Conservation (phyloP, 92 coral and sea anemone species). For the Paragorgia papillata region DNA sequence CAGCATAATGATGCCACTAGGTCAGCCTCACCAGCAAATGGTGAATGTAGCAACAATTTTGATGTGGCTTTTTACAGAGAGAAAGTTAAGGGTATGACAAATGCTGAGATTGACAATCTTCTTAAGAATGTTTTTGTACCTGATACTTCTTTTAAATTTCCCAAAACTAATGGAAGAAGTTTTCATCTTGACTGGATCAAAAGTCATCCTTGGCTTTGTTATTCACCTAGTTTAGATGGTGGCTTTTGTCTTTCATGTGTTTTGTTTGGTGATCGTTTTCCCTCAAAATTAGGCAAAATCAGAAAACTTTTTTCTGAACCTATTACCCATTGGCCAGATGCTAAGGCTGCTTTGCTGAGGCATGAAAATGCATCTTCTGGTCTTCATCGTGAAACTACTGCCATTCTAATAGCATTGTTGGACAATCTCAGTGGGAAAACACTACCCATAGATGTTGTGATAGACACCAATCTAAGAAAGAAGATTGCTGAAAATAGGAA, state of each 20-base stretch:
- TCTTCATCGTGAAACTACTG: slow-evolving; percentile 7
- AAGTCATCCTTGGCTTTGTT: too few species aligned
- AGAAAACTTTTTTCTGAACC: too few species aligned
- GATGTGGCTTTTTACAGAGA: too few species aligned
- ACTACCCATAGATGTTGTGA: slow-evolving; percentile 1
- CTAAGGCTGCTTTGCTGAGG: not conserved
- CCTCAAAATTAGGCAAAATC: not conserved
- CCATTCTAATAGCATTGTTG: not conserved
- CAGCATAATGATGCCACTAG: not conserved
- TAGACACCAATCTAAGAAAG: not conserved
- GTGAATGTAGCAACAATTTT: not conserved
- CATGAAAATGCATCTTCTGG: not conserved
- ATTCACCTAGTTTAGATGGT: too few species aligned
- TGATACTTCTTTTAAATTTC: not conserved
- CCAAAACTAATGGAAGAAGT: slow-evolving; percentile 24
- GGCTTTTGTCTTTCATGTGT: too few species aligned
- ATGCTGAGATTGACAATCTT: not conserved
- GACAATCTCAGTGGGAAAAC: not conserved
- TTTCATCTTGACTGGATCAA: not conserved
- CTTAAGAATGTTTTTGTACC: not conserved
- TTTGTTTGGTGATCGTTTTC: too few species aligned
- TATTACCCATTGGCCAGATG: slow-evolving; percentile 8
- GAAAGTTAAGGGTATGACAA: not conserved
- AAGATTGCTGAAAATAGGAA: slow-evolving; percentile 19
- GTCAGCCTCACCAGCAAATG: not conserved